These are phyloP conservation scores for Halyomorpha halys DNA, from an alignment of 1,140 invertebrate species.

Conservation along the genomic window DNA sequence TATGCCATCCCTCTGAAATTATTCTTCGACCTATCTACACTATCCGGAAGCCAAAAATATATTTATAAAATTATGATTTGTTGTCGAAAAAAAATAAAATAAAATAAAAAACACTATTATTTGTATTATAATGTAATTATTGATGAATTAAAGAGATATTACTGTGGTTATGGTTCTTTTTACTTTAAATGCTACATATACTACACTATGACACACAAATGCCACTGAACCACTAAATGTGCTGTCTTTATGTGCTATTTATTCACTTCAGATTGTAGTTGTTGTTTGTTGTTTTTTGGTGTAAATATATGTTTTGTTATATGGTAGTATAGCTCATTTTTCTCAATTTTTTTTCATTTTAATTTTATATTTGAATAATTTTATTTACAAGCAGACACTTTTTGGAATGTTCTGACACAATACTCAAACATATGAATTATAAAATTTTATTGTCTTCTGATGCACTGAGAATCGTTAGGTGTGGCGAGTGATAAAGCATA, in stretches of 20 bases:
- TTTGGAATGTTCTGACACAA: no score
- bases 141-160: conserved; percentile 26
- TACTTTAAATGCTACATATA: conserved; percentile 13
- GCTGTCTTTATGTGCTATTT: conserved; percentile 20
- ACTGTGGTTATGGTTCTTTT: conserved; percentile 19
- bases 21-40: conserved; percentile 26
- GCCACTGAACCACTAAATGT: conserved; percentile 14
- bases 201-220: conserved; percentile 18
- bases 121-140: conserved; percentile 27
- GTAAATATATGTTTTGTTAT: no score
- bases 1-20: background rate
- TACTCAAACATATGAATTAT: no score
- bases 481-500: no score
- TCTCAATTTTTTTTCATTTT: no score
- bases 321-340: no score
- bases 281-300: background rate
- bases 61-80: conserved; percentile 21
- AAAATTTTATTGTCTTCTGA: no score
- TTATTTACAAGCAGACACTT: no score
- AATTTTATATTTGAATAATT: no score
- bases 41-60: conserved; percentile 19
- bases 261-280: background rate
- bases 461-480: no score
- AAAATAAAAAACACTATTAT: background rate
- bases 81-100: conserved; percentile 9